phyloP scores from a whole-genome alignment of 2,888 invertebrate genomes.

The Drosophila mettleri region DNA sequence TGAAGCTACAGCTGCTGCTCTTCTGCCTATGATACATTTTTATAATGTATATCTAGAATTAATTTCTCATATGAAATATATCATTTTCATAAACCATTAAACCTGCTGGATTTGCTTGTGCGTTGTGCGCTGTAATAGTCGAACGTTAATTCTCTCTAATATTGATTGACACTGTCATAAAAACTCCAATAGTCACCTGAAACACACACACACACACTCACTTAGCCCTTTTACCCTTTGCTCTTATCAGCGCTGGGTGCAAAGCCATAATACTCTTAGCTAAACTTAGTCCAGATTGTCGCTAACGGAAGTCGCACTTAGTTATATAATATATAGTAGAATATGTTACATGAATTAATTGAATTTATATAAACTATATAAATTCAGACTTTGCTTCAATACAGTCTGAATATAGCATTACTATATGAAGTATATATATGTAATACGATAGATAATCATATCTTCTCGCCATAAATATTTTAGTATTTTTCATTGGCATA shows the following conservation, averaged over 20 bases:
- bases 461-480: too few species aligned
- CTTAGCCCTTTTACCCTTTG: neutral
- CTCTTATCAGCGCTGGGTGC: slow-evolving; percentile 32
- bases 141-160: slow-evolving; percentile 58
- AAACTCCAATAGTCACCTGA: slow-evolving; percentile 14
- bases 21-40: neutral
- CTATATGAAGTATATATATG: too few species aligned
- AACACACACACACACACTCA: slow-evolving; percentile 1
- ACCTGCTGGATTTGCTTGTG: slow-evolving; percentile 23
- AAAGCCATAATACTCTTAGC: slow-evolving; percentile 22
- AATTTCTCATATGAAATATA: neutral
- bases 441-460: too few species aligned
- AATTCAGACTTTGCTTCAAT: too few species aligned
- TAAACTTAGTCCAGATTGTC: slow-evolving; percentile 26
- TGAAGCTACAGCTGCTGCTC: neutral
- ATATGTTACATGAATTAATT: too few species aligned
- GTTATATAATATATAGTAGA: slow-evolving; percentile 3
- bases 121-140: slow-evolving; percentile 16
- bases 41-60: slow-evolving; percentile 6
- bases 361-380: too few species aligned
- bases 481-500: too few species aligned
- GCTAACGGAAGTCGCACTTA: slow-evolving; percentile 47
- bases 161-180: slow-evolving; percentile 65
- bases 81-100: slow-evolving; percentile 28
- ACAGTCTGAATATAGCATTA: too few species aligned